Conservation (phyloP, 2,888 invertebrate genomes). For the Pogonocherus hispidulus region DNA sequence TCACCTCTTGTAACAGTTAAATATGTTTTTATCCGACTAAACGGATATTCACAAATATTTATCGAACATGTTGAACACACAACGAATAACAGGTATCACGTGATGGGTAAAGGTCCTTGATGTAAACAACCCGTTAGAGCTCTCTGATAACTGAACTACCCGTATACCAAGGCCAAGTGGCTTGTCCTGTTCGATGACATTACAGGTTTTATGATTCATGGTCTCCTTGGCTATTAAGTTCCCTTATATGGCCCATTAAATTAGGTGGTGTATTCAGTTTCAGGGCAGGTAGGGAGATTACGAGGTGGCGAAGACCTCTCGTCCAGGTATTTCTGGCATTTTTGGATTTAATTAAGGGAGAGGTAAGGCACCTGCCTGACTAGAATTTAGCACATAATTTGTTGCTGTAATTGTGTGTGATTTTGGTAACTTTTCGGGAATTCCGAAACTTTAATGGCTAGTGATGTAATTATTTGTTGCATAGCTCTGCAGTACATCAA, state of each 20-base stretch:
- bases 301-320: conserved; percentile 6
- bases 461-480: too few species aligned
- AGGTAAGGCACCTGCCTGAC: neutral
- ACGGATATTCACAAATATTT: too few species aligned
- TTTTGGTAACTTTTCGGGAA: too few species aligned
- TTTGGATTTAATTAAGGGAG: conserved; percentile 20
- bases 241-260: conserved; percentile 26
- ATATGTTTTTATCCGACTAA: too few species aligned
- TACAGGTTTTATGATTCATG: conserved; percentile 24
- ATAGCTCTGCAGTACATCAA: too few species aligned
- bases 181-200: conserved; percentile 9
- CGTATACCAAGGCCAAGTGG: conserved; percentile 15
- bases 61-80: too few species aligned
- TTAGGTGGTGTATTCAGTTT: conserved; percentile 4
- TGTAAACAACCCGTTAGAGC: neutral
- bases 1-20: too few species aligned
- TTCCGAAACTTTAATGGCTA: too few species aligned
- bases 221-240: conserved; percentile 2
- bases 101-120: neutral
- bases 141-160: neutral
- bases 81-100: too few species aligned
- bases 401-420: neutral
- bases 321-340: conserved; percentile 19
- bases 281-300: neutral
- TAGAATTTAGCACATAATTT: neutral